Evolutionary conservation across 2,797 vertebrate genomes (phyloP).

Genomic region (Macrochelys suwanniensis): DNA sequence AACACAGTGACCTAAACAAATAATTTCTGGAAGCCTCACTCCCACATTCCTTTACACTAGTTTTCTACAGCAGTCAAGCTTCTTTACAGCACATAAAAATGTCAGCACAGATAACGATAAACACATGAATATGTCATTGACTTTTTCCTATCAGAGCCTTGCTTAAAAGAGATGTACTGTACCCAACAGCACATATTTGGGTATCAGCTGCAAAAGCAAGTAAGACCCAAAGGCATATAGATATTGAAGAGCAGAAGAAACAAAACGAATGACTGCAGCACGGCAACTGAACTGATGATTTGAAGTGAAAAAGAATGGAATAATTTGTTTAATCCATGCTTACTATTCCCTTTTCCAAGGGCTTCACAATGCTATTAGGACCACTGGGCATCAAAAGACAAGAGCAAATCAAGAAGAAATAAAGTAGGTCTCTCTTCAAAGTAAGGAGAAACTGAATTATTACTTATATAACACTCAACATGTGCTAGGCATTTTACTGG

Average conservation of each 20-base stretch:
- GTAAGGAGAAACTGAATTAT: constrained; percentile 1
- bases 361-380: rapidly evolving
- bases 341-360: neutral
- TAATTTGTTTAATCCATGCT: neutral
- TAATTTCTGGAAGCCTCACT: neutral
- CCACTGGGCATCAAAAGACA: neutral
- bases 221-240: neutral
- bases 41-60: neutral
- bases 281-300: neutral
- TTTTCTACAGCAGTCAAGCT: neutral
- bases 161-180: neutral
- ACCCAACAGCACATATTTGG: neutral
- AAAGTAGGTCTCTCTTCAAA: constrained; percentile 4
- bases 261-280: constrained; percentile 11
- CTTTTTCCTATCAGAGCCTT: neutral
- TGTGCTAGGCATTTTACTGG: neutral
- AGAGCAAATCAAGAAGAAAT: constrained; percentile 1
- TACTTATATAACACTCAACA: neutral
- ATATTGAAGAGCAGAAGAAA: neutral
- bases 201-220: neutral
- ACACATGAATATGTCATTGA: neutral
- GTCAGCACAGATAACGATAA: neutral
- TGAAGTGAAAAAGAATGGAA: neutral
- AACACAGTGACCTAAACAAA: neutral
- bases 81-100: neutral